phyloP scores from a whole-genome alignment of 2,797 vertebrate species.

The Lophotriccus pileatus region DNA sequence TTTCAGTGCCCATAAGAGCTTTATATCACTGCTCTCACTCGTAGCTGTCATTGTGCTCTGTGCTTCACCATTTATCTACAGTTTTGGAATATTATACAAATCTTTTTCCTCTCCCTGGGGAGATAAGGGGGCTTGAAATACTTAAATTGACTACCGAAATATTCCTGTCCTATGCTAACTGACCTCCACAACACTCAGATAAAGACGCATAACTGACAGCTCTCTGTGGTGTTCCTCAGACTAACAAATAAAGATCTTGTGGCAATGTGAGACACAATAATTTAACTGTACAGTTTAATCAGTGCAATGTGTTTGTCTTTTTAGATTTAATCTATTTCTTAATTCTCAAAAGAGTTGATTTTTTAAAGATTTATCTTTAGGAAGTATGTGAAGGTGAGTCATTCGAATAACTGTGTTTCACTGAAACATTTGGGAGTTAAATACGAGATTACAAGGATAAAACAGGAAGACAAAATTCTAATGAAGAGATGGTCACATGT shows the following conservation, averaged over 20 bases:
- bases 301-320: not conserved
- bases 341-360: not conserved
- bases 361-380: not conserved
- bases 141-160: not conserved
- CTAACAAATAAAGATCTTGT: not conserved
- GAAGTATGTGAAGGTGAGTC: not conserved
- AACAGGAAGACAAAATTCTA: not conserved
- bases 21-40: not conserved
- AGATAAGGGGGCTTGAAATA: not conserved
- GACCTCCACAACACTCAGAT: not conserved
- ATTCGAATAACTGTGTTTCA: not conserved
- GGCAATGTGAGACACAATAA: not conserved
- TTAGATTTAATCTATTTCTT: not conserved
- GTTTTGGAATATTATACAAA: not conserved
- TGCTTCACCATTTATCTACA: not conserved
- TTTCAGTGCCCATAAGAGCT: not conserved
- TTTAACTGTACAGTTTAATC: not conserved
- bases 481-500: not conserved
- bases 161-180: not conserved
- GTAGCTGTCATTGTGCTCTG: not conserved
- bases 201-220: not conserved
- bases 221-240: not conserved
- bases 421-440: not conserved
- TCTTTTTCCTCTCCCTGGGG: not conserved
- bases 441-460: not conserved